These are phyloP conservation scores for Drosophila auraria DNA, from an alignment of 1,140 invertebrate genomes.

Conservation along the genomic window DNA sequence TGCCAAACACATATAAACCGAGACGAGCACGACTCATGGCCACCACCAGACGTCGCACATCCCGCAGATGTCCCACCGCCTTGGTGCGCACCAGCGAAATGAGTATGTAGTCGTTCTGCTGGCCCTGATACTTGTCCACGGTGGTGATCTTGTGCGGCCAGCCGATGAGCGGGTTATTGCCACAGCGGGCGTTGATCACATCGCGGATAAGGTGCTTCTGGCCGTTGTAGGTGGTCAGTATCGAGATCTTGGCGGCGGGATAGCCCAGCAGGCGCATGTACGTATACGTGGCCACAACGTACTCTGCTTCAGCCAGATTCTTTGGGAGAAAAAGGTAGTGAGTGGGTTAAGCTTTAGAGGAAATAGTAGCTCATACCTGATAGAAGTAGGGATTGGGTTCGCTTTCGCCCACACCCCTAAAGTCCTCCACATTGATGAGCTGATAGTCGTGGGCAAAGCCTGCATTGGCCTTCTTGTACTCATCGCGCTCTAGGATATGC, in stretches of 20 bases:
- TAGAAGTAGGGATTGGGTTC: slow-evolving; percentile 99
- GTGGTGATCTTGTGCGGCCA: slow-evolving; percentile 97
- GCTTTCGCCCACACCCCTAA: slow-evolving; percentile 98
- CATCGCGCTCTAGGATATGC: slow-evolving; percentile 93
- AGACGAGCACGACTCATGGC: slow-evolving; percentile 99
- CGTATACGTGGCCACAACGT: slow-evolving; percentile 98
- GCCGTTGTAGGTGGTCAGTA: slow-evolving; percentile 99
- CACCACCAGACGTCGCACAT: slow-evolving; percentile 98
- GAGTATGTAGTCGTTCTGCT: slow-evolving; percentile 99
- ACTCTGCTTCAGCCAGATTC: slow-evolving; percentile 99
- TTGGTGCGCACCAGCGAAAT: slow-evolving; percentile 98
- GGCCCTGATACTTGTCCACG: slow-evolving; percentile 99
- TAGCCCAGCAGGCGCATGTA: slow-evolving; percentile 99
- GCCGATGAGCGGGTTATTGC: slow-evolving; percentile 98
- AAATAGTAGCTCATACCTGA: slow-evolving; percentile 87
- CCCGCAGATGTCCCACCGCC: slow-evolving; percentile 98
- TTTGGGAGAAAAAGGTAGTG: slow-evolving; percentile 84
- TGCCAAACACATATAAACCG: slow-evolving; percentile 98
- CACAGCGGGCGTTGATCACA: slow-evolving; percentile 97
- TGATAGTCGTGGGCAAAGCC: slow-evolving; percentile 98
- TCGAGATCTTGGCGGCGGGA: slow-evolving; percentile 98
- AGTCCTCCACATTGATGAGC: slow-evolving; percentile 98
- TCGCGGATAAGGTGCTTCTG: slow-evolving; percentile 99
- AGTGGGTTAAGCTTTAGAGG: neutral
- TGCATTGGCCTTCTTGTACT: slow-evolving; percentile 96